phyloP scores from a whole-genome alignment of 2,888 invertebrate genomes.

The Cenopis cana region DNA sequence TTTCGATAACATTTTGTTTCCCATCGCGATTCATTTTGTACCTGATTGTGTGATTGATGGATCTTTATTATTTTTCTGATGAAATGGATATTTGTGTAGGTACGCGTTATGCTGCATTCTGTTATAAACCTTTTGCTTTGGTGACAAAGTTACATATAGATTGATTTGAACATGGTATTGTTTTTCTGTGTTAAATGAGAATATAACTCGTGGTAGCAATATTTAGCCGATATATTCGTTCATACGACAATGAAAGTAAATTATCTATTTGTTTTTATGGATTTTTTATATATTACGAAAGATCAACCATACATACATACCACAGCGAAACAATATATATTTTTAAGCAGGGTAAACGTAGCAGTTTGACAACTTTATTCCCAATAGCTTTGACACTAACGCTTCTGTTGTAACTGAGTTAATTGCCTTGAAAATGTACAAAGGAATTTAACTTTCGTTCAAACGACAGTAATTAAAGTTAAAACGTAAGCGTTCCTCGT shows the following conservation, averaged over 20 bases:
- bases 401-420: no score
- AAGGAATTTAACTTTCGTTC: slow-evolving; percentile 2
- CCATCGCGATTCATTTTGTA: slow-evolving; percentile 13
- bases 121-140: background rate
- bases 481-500: background rate
- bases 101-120: background rate
- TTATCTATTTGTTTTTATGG: background rate
- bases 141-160: slow-evolving; percentile 1
- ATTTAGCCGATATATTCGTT: background rate
- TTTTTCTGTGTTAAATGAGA: background rate
- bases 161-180: background rate
- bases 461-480: background rate
- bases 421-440: background rate
- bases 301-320: background rate
- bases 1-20: slow-evolving; percentile 20
- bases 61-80: slow-evolving; percentile 28
- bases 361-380: no score
- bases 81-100: slow-evolving; percentile 9
- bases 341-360: no score
- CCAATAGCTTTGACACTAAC: no score
- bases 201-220: background rate
- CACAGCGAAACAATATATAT: no score
- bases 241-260: background rate
- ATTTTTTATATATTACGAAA: background rate
- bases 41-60: slow-evolving; percentile 33